These are phyloP conservation scores for Hassar affinis DNA, from an alignment of 2,113 vertebrate species.

Conservation along the genomic window DNA sequence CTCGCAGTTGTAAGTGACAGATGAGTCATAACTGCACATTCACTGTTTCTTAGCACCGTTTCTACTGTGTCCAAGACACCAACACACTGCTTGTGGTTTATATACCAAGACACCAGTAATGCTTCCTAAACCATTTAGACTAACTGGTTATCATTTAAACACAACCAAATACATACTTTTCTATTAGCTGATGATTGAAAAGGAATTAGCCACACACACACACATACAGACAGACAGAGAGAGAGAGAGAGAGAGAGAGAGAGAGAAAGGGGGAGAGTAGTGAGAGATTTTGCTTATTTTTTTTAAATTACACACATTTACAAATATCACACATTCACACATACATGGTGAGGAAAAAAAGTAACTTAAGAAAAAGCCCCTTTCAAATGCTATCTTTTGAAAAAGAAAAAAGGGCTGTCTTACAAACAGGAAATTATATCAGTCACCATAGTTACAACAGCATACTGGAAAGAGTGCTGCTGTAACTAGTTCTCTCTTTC, in stretches of 20 bases:
- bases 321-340: background rate
- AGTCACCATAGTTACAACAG: constrained; percentile 65
- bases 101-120: background rate
- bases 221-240: background rate
- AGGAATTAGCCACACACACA: no score
- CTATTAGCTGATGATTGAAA: no score
- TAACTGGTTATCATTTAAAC: background rate
- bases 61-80: background rate
- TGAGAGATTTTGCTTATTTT: background rate
- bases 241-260: constrained; percentile 17
- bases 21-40: background rate
- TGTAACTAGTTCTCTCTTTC: constrained; percentile 51
- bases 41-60: background rate
- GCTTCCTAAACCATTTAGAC: background rate
- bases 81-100: background rate
- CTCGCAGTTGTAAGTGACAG: background rate
- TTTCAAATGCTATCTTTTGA: no score
- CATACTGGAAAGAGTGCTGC: constrained; percentile 44
- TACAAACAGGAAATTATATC: constrained; percentile 70
- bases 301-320: background rate
- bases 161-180: background rate
- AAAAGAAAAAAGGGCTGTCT: constrained; percentile 29
- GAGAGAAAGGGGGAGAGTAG: background rate
- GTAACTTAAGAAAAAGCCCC: background rate
- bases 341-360: background rate